Base-by-base conservation (phyloP, 2,797 vertebrate species). In the Microctenopoma lineatum region DNA sequence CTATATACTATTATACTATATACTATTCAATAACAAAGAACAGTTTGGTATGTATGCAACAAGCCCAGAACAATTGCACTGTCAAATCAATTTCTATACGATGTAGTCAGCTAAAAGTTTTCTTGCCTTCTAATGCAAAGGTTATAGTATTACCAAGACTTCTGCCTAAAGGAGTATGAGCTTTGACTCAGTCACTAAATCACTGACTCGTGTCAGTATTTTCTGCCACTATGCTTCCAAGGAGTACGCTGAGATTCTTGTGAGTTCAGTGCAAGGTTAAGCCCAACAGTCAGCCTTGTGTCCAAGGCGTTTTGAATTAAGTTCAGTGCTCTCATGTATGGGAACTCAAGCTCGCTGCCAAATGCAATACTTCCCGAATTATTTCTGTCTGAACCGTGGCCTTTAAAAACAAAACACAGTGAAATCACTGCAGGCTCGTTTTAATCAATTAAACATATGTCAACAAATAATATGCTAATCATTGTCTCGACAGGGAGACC, bases 181-280 rank as follows among this genome's bases (percentile, higher is more conserved):
- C 89, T 92, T 84, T 86, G 79, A 89, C 69, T 25, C 84, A 26
- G 70, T 85, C 87, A 89, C 81, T 92, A 92, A 94, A 94, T 93
- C 92, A 93, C 80, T 74, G 87, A 85, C 86, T 89, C 71, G 53
- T 88, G 87, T 86, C 90, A 91, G 89, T 89, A 89, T 93, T 93
- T 91, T 92, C 84, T 87, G 85, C 80, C 56, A 84, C 79, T 48
- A 75, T 78, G 59, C 13, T 80, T 90, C 87, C 88, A 75, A 90
- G 81, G 88, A 89, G 87, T 89, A 90, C 73, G 81, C 86, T 74
- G 84, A 89, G 90, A 93, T 93, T 92, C 87, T 79, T 87, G 86
- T 46, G 91, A 89, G 94, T 95, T 95, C 94, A 95, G 32, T 76
- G 76, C 80, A 73, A 92, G 94, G 94, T 94, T 92, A 93, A 90